Percentiles rank a stretch among this genome's conserved stretches.
Conservation (phyloP, 1,140 invertebrate species). For the Vollenhovia emeryi region DNA sequence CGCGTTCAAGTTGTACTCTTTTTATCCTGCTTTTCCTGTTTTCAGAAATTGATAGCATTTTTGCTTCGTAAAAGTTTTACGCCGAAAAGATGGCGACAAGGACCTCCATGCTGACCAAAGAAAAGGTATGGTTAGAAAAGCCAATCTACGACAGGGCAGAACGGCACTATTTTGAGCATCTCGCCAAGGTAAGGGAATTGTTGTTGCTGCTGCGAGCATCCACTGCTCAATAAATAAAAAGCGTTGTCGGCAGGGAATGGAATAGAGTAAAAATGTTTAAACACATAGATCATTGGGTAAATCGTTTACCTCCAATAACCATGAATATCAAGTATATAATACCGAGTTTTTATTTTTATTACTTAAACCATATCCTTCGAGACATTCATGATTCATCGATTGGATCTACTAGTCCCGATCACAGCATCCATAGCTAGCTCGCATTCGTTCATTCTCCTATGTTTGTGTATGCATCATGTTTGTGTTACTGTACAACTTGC, state of each 20-base stretch:
- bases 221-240: constrained; percentile 55
- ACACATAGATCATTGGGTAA: constrained; percentile 35
- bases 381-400: constrained; percentile 55
- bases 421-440: constrained; percentile 67
- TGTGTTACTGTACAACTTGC: constrained; percentile 59
- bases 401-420: constrained; percentile 39
- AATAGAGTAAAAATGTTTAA: constrained; percentile 53
- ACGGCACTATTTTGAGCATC: constrained; percentile 81
- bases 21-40: constrained; percentile 5
- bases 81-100: constrained; percentile 74
- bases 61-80: constrained; percentile 54
- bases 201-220: background rate
- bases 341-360: constrained; percentile 14
- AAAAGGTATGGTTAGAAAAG: constrained; percentile 86
- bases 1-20: background rate
- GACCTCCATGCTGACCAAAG: constrained; percentile 79
- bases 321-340: constrained; percentile 6
- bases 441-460: constrained; percentile 59
- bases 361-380: background rate
- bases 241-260: constrained; percentile 58
- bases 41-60: constrained; percentile 44
- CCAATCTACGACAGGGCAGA: constrained; percentile 86
- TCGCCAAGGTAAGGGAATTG: constrained; percentile 83
- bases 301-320: constrained; percentile 42
- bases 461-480: constrained; percentile 48